Percentiles rank a stretch among this genome's conserved stretches.
Evolutionary conservation across 2,888 invertebrate genomes (phyloP).

Genomic region (Drosophila imparisetae): DNA sequence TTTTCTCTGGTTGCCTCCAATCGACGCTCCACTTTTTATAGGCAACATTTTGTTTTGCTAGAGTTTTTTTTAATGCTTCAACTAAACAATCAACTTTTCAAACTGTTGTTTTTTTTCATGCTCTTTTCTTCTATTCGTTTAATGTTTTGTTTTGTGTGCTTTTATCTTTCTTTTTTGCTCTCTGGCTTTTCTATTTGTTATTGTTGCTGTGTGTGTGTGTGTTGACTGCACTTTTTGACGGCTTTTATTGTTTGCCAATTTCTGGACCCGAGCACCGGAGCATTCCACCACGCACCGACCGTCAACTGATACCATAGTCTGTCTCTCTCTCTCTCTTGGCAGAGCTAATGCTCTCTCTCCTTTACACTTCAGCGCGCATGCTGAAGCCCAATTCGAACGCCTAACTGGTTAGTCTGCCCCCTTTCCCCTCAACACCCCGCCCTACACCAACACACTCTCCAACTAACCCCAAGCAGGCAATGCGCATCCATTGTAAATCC

Average conservation of each 20-base stretch:
- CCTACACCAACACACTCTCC: not conserved
- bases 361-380: slow-evolving; percentile 8
- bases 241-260: slow-evolving; percentile 81
- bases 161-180: slow-evolving; percentile 26
- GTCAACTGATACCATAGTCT: slow-evolving; percentile 58
- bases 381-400: slow-evolving; percentile 46
- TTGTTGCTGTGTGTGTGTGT: slow-evolving; percentile 31
- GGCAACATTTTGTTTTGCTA: slow-evolving; percentile 47
- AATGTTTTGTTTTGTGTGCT: slow-evolving; percentile 30
- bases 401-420: slow-evolving; percentile 66
- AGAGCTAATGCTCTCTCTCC: slow-evolving; percentile 1
- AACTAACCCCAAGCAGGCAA: slow-evolving; percentile 26
- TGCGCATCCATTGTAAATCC: slow-evolving; percentile 74
- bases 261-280: slow-evolving; percentile 73
- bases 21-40: slow-evolving; percentile 75
- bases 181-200: slow-evolving; percentile 58
- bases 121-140: slow-evolving; percentile 44
- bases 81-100: slow-evolving; percentile 81
- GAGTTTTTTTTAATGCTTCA: slow-evolving; percentile 70
- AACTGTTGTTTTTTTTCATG: slow-evolving; percentile 64
- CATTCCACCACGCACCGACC: slow-evolving; percentile 77
- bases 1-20: slow-evolving; percentile 56
- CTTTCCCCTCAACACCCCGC: not conserved
- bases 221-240: slow-evolving; percentile 78
- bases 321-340: slow-evolving; percentile 19